phyloP scores from a whole-genome alignment of 2,113 vertebrate species.

The Ctenodactylus gundi region DNA sequence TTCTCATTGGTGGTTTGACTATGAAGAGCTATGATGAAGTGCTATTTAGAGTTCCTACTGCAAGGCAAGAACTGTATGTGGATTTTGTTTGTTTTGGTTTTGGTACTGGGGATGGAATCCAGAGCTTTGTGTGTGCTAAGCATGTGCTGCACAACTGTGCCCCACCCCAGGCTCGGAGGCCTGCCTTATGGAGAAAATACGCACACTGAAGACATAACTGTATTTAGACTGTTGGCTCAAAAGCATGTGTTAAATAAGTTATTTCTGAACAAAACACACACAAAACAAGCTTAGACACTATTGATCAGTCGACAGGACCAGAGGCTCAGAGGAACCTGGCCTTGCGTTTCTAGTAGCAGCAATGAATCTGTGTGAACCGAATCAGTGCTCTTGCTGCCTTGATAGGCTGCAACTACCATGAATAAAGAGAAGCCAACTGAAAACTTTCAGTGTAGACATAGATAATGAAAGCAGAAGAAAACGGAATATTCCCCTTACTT shows the following conservation, averaged over 20 bases:
- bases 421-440: neutral
- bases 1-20: neutral
- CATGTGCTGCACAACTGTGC: neutral
- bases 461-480: neutral
- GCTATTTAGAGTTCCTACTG: neutral
- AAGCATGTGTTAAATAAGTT: neutral
- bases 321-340: neutral
- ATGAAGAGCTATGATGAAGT: neutral
- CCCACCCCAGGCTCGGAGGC: neutral
- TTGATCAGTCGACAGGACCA: neutral
- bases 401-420: neutral
- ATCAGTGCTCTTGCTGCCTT: neutral
- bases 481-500: neutral
- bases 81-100: neutral
- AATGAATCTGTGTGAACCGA: neutral
- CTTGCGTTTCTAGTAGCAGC: neutral
- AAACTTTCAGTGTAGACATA: neutral
- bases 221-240: neutral
- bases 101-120: neutral
- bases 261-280: neutral
- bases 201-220: neutral
- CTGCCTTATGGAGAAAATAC: neutral
- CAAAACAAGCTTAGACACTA: neutral
- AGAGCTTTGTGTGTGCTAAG: neutral
- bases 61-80: neutral